phyloP scores from a whole-genome alignment of 2,113 vertebrate genomes.

The Ictidomys tridecemlineatus region DNA sequence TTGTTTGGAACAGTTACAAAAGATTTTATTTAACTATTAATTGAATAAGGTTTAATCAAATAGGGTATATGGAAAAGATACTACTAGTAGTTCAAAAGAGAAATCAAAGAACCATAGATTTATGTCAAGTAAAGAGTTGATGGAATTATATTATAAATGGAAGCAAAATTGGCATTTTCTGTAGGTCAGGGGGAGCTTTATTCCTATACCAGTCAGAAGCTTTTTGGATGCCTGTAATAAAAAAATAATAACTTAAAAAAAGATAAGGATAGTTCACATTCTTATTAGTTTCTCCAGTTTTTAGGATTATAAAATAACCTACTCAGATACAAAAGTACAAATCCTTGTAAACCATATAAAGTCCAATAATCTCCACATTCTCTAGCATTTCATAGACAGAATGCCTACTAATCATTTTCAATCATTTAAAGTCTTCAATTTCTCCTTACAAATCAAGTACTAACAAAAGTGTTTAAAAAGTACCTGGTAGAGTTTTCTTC shows the following conservation, averaged over 20 bases:
- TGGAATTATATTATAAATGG: not conserved
- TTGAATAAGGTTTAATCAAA: constrained; percentile 48
- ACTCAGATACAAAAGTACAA: not conserved
- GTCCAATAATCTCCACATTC: not conserved
- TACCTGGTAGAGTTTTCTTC: not conserved
- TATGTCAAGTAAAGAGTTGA: not conserved
- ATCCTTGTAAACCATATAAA: not conserved
- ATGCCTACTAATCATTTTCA: not conserved
- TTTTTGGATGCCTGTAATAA: not conserved
- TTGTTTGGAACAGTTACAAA: not conserved
- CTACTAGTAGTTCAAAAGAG: not conserved
- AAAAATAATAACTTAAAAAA: not conserved
- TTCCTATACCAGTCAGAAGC: not conserved
- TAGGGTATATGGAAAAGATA: not conserved
- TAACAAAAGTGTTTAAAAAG: not conserved
- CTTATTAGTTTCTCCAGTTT: not conserved
- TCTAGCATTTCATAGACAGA: not conserved
- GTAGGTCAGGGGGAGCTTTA: not conserved
- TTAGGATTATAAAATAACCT: not conserved
- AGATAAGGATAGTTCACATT: not conserved
- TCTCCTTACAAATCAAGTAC: not conserved
- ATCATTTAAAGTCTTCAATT: constrained; percentile 1
- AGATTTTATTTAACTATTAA: not conserved
- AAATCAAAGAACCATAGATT: not conserved
- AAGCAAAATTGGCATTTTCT: not conserved